Base-by-base conservation (phyloP, 2,888 invertebrate genomes). In the Pheosia tremula region DNA sequence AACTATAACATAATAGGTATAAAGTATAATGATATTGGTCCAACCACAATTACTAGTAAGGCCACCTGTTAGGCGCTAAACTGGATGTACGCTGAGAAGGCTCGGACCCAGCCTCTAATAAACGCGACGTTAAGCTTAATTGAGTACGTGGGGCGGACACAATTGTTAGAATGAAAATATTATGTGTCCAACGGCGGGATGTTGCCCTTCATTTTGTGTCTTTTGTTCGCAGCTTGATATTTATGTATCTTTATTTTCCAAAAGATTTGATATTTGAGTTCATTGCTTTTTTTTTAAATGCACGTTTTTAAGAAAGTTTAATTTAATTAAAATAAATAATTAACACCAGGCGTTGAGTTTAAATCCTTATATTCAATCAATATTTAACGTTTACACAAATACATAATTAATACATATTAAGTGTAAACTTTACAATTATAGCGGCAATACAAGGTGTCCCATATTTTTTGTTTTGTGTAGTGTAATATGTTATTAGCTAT, bases 91-190 rank as follows among this genome's bases (percentile, higher is more conserved):
- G 24, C 11, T 37, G 37, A 50, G 24, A 50, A 9, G 50, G 53
- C 10, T 38, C 53, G 11, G 24, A 24, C 37, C 24, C 36, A 5
- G 53, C 10, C 53, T 24, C 37, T 53, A 53, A 53, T 53, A 53
- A 53, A 53, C 11, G 53, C 37, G 37, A 36, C 53, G 53, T 53
- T 53, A 53, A 37, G 37, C 53, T 53, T 53, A 53, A 53, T 53
- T 53, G 37, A 53, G 53, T 53, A 37, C 53, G 53, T 53, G 50
- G 24, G 10, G 53, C 38, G 53, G 53, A 37, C 53, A 37, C 36
- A 37, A 37, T 53, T 53, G 53, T 53, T 53, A 37, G 53, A 10
- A 37, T 37, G 53, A 38, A 53, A 53, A 53, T 37, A 53, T 53
- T 53, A 53, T 36, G 36, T 53, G 8, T 50, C 24, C n/a, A 49